Conservation (phyloP, 2,113 vertebrate genomes). For the Lepisosteus oculatus region DNA sequence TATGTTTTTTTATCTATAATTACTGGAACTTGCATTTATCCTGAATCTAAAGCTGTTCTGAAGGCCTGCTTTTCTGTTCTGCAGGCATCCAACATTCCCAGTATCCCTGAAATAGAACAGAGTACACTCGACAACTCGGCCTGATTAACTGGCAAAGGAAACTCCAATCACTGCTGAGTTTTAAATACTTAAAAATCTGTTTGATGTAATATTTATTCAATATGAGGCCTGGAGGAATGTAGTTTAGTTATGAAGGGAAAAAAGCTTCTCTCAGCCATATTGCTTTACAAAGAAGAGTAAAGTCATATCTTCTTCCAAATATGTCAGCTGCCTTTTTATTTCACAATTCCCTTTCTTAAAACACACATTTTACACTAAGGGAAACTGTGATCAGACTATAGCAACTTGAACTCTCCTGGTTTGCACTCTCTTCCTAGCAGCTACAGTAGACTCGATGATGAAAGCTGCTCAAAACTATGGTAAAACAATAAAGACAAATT, state of each 20-base stretch:
- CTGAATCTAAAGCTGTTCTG: not conserved
- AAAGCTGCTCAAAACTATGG: no score
- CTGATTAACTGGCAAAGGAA: constrained; percentile 5
- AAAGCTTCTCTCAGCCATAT: no score
- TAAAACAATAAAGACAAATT: no score
- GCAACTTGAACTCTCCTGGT: no score
- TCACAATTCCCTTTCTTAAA: no score
- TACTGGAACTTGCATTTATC: not conserved
- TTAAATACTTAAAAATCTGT: constrained; percentile 9
- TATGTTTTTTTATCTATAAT: not conserved
- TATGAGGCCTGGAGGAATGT: not conserved
- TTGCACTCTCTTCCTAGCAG: no score
- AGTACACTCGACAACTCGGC: not conserved
- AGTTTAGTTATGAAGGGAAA: not conserved
- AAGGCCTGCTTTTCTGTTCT: not conserved
- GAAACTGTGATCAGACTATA: no score
- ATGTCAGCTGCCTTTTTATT: no score
- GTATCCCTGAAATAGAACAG: not conserved
- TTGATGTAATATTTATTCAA: constrained; percentile 11
- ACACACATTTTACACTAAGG: no score
- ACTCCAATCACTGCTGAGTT: constrained; percentile 4
- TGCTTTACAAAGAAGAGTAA: no score
- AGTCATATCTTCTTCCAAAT: no score
- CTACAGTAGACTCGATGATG: no score
- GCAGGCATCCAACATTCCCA: not conserved